Evolutionary conservation across 2,113 vertebrate species (phyloP).

Genomic region (Riparia riparia): DNA sequence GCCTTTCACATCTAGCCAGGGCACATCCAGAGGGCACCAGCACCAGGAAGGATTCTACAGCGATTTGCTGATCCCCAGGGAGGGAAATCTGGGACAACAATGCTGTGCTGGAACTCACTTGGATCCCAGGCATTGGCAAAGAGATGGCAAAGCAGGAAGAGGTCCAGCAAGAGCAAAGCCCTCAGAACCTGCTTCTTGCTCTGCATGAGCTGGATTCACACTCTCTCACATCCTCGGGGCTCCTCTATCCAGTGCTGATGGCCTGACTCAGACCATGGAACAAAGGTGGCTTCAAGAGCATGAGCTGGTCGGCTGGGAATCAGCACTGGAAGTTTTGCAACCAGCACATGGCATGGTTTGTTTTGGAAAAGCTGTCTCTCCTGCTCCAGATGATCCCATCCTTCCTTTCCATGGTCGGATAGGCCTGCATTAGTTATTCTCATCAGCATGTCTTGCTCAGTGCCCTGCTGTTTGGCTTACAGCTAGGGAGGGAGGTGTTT

Average conservation of each 20-base stretch:
- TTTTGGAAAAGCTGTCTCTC: neutral
- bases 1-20: neutral
- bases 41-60: neutral
- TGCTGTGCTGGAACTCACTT: neutral
- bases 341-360: neutral
- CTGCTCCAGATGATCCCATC: slow-evolving; percentile 21
- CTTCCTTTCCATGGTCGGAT: neutral
- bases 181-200: neutral
- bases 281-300: neutral
- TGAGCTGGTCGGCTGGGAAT: neutral
- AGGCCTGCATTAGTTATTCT: slow-evolving; percentile 20
- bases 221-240: neutral
- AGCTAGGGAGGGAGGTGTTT: slow-evolving; percentile 56
- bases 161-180: neutral
- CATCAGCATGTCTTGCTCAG: slow-evolving; percentile 25
- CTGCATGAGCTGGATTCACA: neutral
- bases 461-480: slow-evolving; percentile 43
- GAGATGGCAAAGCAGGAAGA: neutral
- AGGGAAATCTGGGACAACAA: neutral
- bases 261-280: neutral
- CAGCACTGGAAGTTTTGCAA: neutral
- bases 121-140: neutral
- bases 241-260: neutral
- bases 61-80: neutral
- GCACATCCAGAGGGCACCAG: neutral